Evolutionary conservation across 2,888 invertebrate genomes (phyloP).

Genomic region (Ophion costatus): DNA sequence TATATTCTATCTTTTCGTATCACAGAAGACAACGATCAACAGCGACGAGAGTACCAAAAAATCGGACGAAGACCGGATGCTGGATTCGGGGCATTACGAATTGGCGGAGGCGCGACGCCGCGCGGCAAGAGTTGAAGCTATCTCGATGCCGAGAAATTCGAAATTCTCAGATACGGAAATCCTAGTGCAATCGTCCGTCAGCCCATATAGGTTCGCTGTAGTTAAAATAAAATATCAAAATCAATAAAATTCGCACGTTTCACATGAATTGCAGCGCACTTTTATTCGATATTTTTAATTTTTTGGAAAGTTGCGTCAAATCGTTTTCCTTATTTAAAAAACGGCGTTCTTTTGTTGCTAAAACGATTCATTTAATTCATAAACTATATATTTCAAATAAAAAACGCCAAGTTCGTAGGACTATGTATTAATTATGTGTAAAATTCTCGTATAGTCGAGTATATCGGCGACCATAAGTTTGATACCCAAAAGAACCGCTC

Average conservation of each 20-base stretch:
- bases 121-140: slow-evolving; percentile 77
- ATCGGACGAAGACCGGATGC: slow-evolving; percentile 78
- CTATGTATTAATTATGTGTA: no score
- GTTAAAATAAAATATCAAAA: slow-evolving; percentile 73
- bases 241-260: slow-evolving; percentile 66
- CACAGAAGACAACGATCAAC: slow-evolving; percentile 70
- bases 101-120: slow-evolving; percentile 79
- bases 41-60: slow-evolving; percentile 72
- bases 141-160: slow-evolving; percentile 69
- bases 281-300: slow-evolving; percentile 2
- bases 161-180: slow-evolving; percentile 69
- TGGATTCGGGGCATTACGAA: slow-evolving; percentile 82
- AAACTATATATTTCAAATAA: no score
- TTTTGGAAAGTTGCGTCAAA: background rate
- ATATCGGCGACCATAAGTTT: no score
- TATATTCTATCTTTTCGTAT: background rate
- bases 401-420: no score
- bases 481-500: no score
- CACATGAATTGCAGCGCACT: slow-evolving; percentile 8
- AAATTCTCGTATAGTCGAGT: no score
- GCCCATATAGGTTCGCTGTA: slow-evolving; percentile 77
- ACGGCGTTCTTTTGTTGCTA: no score
- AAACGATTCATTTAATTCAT: no score
- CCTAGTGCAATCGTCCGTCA: slow-evolving; percentile 71
- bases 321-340: background rate